A percentile compares a stretch with the other conserved stretches of the same genome.
Evolutionary conservation across 2,888 invertebrate species (phyloP).

Genomic region (Drosophila recens): DNA sequence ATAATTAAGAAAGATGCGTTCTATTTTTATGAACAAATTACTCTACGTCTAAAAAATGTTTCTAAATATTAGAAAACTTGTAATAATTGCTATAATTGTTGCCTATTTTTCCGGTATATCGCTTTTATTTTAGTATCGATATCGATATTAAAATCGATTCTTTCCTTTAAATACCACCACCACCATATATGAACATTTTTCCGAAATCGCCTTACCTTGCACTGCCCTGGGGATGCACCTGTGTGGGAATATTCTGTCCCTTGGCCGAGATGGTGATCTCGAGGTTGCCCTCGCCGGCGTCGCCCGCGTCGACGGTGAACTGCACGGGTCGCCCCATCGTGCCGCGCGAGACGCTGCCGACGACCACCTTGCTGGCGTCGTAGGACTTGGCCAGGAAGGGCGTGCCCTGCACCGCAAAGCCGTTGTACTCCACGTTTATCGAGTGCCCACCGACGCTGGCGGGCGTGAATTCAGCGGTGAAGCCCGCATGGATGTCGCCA

Average conservation of each 20-base stretch:
- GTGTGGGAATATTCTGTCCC: slow-evolving; percentile 97
- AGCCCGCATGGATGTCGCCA: slow-evolving; percentile 94
- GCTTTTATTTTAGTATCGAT: no score
- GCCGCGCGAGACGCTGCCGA: slow-evolving; percentile 92
- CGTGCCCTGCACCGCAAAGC: slow-evolving; percentile 94
- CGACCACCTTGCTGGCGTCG: slow-evolving; percentile 94
- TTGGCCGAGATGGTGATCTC: slow-evolving; percentile 98
- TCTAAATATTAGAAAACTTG: no score
- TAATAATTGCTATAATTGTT: no score
- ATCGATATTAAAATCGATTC: no score
- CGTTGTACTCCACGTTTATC: slow-evolving; percentile 96
- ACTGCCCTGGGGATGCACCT: slow-evolving; percentile 96
- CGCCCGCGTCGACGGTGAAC: slow-evolving; percentile 97
- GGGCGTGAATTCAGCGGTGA: slow-evolving; percentile 96
- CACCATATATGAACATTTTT: no score
- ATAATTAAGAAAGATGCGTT: no score
- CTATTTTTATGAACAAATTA: no score
- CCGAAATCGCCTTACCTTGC: slow-evolving; percentile 84
- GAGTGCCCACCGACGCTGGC: slow-evolving; percentile 96
- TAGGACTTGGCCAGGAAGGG: slow-evolving; percentile 96
- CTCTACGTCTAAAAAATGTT: no score
- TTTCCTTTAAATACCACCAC: no score
- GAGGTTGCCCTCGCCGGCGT: slow-evolving; percentile 98
- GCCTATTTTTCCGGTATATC: no score
- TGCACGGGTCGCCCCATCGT: slow-evolving; percentile 97